These are phyloP conservation scores for Ormyrus labotus DNA, from an alignment of 2,888 invertebrate genomes.

Conservation along the genomic window DNA sequence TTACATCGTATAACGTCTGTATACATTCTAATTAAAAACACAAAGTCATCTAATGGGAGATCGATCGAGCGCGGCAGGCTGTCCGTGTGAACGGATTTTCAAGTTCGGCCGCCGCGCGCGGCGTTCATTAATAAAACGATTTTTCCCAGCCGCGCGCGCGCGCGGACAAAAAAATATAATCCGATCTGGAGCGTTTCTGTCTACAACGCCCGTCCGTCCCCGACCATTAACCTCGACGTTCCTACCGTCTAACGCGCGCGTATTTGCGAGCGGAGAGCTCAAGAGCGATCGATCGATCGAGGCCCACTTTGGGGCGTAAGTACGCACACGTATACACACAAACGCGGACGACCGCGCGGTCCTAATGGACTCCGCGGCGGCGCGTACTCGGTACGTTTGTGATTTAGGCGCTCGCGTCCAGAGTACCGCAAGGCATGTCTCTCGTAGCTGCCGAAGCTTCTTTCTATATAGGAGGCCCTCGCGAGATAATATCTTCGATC, in stretches of 20 bases:
- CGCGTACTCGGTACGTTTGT: conserved; percentile 1
- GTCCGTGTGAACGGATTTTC: too few species aligned
- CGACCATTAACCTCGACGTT: conserved; percentile 29
- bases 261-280: too few species aligned
- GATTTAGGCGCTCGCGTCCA: conserved; percentile 25
- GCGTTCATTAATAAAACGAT: too few species aligned
- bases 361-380: conserved; percentile 18
- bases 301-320: conserved; percentile 17
- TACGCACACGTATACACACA: background rate
- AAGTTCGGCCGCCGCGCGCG: too few species aligned
- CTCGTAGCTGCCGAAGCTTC: too few species aligned
- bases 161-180: background rate
- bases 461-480: too few species aligned
- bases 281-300: background rate
- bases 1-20: too few species aligned
- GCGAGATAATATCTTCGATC: conserved; percentile 46
- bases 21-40: too few species aligned
- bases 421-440: conserved; percentile 31
- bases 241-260: too few species aligned
- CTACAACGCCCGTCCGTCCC: background rate
- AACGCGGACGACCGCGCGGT: background rate
- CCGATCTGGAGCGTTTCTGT: conserved; percentile 6
- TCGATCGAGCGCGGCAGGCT: too few species aligned
- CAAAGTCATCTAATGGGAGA: too few species aligned
- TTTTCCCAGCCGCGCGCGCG: too few species aligned